Conservation (phyloP, 2,113 vertebrate genomes). For the Phylloscopus trochiloides region DNA sequence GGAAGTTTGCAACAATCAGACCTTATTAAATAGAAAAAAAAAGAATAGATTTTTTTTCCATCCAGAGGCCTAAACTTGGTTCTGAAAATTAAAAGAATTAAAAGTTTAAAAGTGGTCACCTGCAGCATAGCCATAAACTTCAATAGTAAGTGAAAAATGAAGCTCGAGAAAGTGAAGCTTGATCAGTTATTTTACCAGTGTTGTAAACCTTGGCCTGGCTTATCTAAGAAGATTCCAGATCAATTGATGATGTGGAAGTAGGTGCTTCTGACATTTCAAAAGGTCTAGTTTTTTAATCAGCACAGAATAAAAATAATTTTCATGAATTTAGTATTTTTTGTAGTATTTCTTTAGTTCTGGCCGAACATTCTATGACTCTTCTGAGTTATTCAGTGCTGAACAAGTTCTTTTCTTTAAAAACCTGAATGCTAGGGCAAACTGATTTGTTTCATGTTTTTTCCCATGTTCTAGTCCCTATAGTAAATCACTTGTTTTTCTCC, state of each 20-base stretch:
- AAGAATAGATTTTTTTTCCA: not conserved
- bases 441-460: not conserved
- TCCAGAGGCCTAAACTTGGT: not conserved
- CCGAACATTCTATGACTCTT: not conserved
- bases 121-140: not conserved
- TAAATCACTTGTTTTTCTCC: not conserved
- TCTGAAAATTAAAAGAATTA: not conserved
- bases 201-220: not conserved
- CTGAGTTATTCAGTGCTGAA: not conserved
- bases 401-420: not conserved
- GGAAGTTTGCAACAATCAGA: not conserved
- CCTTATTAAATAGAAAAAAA: not conserved
- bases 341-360: not conserved
- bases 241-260: not conserved
- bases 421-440: not conserved
- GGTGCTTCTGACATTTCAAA: not conserved
- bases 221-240: not conserved
- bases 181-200: not conserved
- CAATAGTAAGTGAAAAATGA: fast-evolving
- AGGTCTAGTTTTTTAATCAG: not conserved
- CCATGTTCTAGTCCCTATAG: not conserved
- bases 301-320: not conserved
- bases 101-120: not conserved
- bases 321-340: fast-evolving
- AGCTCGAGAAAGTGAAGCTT: not conserved